Base-by-base conservation (phyloP, 1,140 invertebrate genomes). In the Tetragonula clypearis region DNA sequence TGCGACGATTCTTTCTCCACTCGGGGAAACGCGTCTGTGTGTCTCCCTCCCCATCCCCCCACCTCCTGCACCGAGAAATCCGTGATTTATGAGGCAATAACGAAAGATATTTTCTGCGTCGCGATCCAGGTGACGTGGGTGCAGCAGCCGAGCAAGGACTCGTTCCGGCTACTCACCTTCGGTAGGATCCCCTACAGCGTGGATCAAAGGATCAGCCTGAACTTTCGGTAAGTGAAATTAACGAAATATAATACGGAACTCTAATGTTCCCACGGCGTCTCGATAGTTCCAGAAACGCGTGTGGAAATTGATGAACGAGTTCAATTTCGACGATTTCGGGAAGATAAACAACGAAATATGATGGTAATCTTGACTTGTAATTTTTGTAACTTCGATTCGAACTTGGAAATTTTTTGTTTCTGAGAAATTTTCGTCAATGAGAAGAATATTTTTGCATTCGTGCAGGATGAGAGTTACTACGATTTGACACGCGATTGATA, bases 41-140 rank as follows among this genome's bases (percentile, higher is more conserved):
- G 35, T 35, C 35, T 3, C 35, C 35, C 1, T 3, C 3, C 6
- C 41, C 8, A 8, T 65, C 35, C 2, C 35, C 3, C 6, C 41
- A 0, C 41, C 55, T 19, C 19, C 35, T 1, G 21, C 35, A 11
- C 19, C 56, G 11, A n/a, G 53, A 79, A 81, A 66, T 81, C 83
- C 62, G 60, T 74, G 83, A 85, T 85, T 85, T 74, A 81, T n/a
- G 78, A 75, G 62, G 78, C 71, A 85, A 85, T 84, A 84, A 84
- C 68, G 77, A 73, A 56, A 30, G 65, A 81, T 81, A 56, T 35
- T 81, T 85, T 41, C 56, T 55, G 26, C 5, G 35, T 56, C 1
- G n/a, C 17, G 55, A 55, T 58, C 73, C 94, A 98, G 97, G 97
- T 98, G 68, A 97, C 97, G 93, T 98, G 97, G 97, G 94, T 97